Evolutionary conservation across 1,140 invertebrate species (phyloP).

Genomic region (Cotesia vestalis): DNA sequence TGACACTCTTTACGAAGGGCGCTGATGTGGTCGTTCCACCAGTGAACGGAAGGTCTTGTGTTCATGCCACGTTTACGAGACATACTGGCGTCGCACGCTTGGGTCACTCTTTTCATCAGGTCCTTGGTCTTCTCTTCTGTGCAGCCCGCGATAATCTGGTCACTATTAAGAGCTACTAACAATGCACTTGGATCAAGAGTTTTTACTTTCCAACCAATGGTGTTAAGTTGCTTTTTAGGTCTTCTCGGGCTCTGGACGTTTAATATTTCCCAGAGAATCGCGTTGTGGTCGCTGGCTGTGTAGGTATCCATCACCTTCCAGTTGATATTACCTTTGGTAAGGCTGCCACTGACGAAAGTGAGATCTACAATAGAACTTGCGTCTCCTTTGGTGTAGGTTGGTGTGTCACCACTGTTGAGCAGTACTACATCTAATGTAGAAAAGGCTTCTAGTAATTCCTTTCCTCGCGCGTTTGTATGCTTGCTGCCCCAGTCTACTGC

Average conservation of each 20-base stretch:
- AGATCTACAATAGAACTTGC: background rate
- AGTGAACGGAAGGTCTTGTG: slow-evolving; percentile 38
- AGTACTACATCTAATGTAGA: slow-evolving; percentile 29
- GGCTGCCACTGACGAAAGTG: background rate
- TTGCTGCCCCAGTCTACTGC: slow-evolving; percentile 24
- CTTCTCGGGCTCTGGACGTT: too few relatives aligned
- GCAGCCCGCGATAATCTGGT: background rate
- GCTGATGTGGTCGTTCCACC: slow-evolving; percentile 48
- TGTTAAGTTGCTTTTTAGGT: too few relatives aligned
- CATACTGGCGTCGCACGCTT: slow-evolving; percentile 34
- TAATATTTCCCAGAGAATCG: slow-evolving; percentile 22
- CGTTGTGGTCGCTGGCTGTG: too few relatives aligned
- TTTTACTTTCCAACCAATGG: slow-evolving; percentile 32
- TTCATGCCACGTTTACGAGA: slow-evolving; percentile 13
- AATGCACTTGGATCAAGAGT: slow-evolving; percentile 29
- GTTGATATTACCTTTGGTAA: too few relatives aligned
- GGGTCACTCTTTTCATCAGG: slow-evolving; percentile 27
- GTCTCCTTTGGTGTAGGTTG: background rate
- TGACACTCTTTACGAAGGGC: slow-evolving; percentile 42
- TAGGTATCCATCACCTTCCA: too few relatives aligned
- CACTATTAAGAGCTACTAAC: background rate
- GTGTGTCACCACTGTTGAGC: slow-evolving; percentile 24
- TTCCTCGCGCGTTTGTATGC: slow-evolving; percentile 5
- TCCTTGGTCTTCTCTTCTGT: slow-evolving; percentile 17
- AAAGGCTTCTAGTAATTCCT: slow-evolving; percentile 29